phyloP scores from a whole-genome alignment of 2,113 vertebrate genomes.

The Beaufortia kweichowensis region DNA sequence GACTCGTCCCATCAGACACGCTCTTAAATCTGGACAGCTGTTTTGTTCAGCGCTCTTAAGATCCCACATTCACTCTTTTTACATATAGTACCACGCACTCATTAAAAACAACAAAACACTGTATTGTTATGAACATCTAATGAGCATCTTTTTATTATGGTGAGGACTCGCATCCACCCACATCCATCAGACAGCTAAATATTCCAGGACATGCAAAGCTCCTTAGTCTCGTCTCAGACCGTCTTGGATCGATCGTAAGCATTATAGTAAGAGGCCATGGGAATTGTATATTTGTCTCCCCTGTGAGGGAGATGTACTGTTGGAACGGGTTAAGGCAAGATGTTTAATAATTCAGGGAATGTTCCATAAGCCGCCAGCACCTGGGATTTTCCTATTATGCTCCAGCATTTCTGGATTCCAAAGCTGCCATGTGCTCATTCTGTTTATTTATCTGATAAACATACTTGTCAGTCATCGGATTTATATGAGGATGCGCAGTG shows the following conservation, averaged over 20 bases:
- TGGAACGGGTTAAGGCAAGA: constrained; percentile 1
- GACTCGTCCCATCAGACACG: not conserved
- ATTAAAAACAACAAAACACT: not conserved
- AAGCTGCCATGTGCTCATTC: not conserved
- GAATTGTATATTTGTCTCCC: not conserved
- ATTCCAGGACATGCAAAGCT: not conserved
- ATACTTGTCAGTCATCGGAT: not conserved
- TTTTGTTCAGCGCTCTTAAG: not conserved
- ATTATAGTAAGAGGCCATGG: not conserved
- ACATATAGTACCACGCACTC: not conserved
- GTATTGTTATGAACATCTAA: not conserved
- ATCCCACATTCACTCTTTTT: not conserved
- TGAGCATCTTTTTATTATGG: not conserved
- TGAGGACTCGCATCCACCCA: not conserved
- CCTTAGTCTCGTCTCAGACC: not conserved
- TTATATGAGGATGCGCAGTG: not conserved
- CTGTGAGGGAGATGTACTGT: not conserved
- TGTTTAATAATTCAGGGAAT: constrained; percentile 16
- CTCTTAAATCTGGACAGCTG: not conserved
- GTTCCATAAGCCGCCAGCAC: not conserved
- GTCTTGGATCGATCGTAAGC: not conserved
- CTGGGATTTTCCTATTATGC: not conserved
- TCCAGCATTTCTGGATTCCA: constrained; percentile 5
- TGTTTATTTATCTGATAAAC: not conserved
- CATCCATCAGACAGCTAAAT: not conserved